Conservation (phyloP, 2,113 vertebrate species). For the Fulmarus glacialis region DNA sequence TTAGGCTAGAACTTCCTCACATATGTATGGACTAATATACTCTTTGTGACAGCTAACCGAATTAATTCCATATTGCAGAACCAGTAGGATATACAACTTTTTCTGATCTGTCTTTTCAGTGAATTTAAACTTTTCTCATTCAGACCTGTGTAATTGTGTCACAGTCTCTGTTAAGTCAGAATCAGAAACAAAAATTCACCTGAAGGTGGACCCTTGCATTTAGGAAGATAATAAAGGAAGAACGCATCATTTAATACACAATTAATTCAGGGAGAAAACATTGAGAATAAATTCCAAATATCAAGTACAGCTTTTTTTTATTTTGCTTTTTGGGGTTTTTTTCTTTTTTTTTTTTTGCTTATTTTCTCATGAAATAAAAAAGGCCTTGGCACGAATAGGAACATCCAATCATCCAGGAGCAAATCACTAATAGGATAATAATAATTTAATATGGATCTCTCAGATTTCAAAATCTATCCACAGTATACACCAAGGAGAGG, state of each 20-base stretch:
- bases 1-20: not conserved
- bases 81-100: not conserved
- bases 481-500: not conserved
- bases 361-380: not conserved
- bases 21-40: not conserved
- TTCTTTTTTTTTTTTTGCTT: not conserved
- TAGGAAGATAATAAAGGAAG: not conserved
- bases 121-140: not conserved
- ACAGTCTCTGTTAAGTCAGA: not conserved
- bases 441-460: not conserved
- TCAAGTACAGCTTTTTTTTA: too few species aligned
- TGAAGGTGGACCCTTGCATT: not conserved
- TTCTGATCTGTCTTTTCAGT: not conserved
- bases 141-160: not conserved
- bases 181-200: not conserved
- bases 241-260: not conserved
- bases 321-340: not conserved
- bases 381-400: not conserved
- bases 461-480: not conserved
- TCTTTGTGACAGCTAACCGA: not conserved
- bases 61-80: not conserved
- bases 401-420: not conserved
- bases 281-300: not conserved
- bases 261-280: not conserved
- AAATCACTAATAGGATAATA: not conserved